Percentiles rank a stretch among this genome's conserved stretches.
phyloP scores from a whole-genome alignment of 2,888 invertebrate species.

The Thymelicus sylvestris region DNA sequence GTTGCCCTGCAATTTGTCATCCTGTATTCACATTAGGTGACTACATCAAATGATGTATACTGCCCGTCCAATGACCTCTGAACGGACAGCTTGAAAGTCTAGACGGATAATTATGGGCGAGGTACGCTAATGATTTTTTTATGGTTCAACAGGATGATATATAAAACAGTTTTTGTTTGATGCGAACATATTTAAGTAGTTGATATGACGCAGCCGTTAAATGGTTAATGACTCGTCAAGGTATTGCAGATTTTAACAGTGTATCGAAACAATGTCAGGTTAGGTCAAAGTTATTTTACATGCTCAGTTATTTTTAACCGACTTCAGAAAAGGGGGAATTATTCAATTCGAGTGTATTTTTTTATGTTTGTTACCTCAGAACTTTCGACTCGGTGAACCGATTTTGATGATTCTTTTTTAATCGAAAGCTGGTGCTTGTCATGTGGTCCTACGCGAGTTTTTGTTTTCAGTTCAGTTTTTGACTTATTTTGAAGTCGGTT shows the following conservation, averaged over 20 bases:
- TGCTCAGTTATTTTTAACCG: no score
- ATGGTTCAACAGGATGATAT: constrained; percentile 25
- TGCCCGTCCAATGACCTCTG: constrained; percentile 25
- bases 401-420: no score
- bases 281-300: not conserved
- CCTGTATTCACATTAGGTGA: constrained; percentile 15
- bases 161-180: constrained; percentile 16
- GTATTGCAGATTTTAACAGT: no score
- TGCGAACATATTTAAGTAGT: not conserved
- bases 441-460: no score
- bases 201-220: not conserved
- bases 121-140: constrained; percentile 36
- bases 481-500: no score
- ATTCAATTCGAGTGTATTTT: no score
- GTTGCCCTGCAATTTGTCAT: constrained; percentile 17
- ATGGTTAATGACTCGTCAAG: no score
- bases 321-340: no score
- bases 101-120: constrained; percentile 38
- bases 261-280: not conserved
- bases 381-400: no score
- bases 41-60: constrained; percentile 19
- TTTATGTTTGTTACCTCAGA: no score
- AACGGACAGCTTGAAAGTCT: constrained; percentile 37
- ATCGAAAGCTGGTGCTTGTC: no score
- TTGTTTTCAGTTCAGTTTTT: no score